These are phyloP conservation scores for Drosophila busckii DNA, from an alignment of 1,140 invertebrate genomes.

Conservation along the genomic window DNA sequence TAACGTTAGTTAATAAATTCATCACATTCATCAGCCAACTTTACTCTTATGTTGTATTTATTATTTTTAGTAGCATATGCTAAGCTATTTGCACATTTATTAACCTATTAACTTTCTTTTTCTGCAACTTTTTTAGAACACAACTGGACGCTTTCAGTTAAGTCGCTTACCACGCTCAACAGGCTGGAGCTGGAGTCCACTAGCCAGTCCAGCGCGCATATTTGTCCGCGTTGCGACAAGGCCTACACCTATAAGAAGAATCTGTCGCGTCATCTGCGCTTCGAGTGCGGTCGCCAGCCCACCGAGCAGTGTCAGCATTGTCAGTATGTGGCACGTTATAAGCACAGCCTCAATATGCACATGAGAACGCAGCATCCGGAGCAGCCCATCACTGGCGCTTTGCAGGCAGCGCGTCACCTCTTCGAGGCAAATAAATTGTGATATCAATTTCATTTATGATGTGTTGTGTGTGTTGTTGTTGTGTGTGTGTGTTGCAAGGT, in stretches of 20 bases:
- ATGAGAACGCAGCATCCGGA: conserved; percentile 76
- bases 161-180: conserved; percentile 72
- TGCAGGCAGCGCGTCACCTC: conserved; percentile 8
- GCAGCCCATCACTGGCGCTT: background rate
- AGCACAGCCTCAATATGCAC: conserved; percentile 81
- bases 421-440: conserved; percentile 18
- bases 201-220: conserved; percentile 22
- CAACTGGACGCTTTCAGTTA: conserved; percentile 59
- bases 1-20: too few relatives aligned
- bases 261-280: conserved; percentile 81
- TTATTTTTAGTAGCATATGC: background rate
- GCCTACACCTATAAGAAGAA: conserved; percentile 82
- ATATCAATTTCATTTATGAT: conserved; percentile 15
- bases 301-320: conserved; percentile 82
- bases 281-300: conserved; percentile 81
- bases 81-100: background rate
- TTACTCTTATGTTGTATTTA: conserved; percentile 1
- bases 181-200: too few relatives aligned
- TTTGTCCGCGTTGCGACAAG: conserved; percentile 82
- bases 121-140: conserved; percentile 55
- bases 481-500: too few relatives aligned
- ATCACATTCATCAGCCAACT: too few relatives aligned
- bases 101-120: conserved; percentile 68
- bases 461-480: background rate
- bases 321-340: conserved; percentile 81